These are phyloP conservation scores for Etheostoma cragini DNA, from an alignment of 2,113 vertebrate species.

Conservation along the genomic window DNA sequence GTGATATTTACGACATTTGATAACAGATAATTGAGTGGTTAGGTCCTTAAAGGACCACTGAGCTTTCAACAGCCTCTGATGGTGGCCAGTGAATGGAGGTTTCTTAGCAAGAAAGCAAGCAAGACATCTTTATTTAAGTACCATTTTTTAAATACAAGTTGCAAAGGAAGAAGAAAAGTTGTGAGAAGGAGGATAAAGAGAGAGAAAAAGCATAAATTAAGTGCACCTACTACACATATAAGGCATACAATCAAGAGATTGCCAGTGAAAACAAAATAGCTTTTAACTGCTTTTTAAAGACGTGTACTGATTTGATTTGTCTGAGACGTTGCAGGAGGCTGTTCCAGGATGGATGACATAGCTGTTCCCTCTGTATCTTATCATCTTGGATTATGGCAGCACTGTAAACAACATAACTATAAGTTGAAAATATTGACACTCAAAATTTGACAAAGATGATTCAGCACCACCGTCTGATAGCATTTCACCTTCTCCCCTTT, in stretches of 20 bases:
- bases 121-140: background rate
- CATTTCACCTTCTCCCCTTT: background rate
- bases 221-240: background rate
- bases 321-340: background rate
- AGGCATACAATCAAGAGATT: background rate
- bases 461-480: slow-evolving; percentile 23
- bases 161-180: background rate
- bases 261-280: background rate
- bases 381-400: background rate
- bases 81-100: background rate
- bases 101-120: background rate
- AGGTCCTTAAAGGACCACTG: background rate
- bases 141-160: background rate
- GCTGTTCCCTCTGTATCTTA: background rate
- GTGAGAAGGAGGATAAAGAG: background rate
- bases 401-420: slow-evolving; percentile 11
- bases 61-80: background rate
- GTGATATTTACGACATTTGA: slow-evolving; percentile 15
- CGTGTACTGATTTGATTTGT: background rate
- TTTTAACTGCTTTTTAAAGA: background rate
- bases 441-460: slow-evolving; percentile 12
- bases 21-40: slow-evolving; percentile 4
- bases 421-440: background rate
- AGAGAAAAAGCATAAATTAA: background rate
- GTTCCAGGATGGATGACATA: background rate